A percentile compares a stretch with the other conserved stretches of the same genome.
phyloP scores from a whole-genome alignment of 2,113 vertebrate species.

The Tachysurus fulvidraco region DNA sequence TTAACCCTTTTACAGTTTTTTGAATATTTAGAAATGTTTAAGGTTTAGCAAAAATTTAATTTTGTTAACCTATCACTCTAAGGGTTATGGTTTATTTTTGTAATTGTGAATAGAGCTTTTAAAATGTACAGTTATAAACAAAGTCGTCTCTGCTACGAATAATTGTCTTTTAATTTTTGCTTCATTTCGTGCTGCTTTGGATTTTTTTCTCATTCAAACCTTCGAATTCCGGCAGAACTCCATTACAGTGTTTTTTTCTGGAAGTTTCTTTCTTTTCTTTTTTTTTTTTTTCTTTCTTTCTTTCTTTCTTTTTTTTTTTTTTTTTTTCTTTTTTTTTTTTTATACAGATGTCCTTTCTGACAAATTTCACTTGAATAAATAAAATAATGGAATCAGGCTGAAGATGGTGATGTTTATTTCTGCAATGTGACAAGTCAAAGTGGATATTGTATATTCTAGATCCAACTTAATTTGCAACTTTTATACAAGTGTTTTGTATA shows the following conservation, averaged over 20 bases:
- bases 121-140: not conserved
- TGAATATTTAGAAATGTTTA: not conserved
- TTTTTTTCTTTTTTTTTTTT: not conserved
- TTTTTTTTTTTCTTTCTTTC: too few relatives aligned
- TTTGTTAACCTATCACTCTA: not conserved
- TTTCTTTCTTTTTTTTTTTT: not conserved
- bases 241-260: too few relatives aligned
- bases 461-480: not conserved
- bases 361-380: conserved; percentile 1
- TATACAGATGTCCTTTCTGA: not conserved
- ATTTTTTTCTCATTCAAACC: too few relatives aligned
- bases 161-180: not conserved
- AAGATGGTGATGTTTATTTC: not conserved
- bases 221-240: too few relatives aligned
- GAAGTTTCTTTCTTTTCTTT: too few relatives aligned
- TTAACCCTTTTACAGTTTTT: not conserved
- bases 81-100: not conserved
- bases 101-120: not conserved
- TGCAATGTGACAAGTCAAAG: not conserved
- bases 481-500: not conserved
- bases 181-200: too few relatives aligned
- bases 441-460: not conserved
- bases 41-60: not conserved
- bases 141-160: not conserved
- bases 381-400: not conserved